These are phyloP conservation scores for Lithobates sylvaticus DNA, from an alignment of 2,797 vertebrate species.

Conservation along the genomic window DNA sequence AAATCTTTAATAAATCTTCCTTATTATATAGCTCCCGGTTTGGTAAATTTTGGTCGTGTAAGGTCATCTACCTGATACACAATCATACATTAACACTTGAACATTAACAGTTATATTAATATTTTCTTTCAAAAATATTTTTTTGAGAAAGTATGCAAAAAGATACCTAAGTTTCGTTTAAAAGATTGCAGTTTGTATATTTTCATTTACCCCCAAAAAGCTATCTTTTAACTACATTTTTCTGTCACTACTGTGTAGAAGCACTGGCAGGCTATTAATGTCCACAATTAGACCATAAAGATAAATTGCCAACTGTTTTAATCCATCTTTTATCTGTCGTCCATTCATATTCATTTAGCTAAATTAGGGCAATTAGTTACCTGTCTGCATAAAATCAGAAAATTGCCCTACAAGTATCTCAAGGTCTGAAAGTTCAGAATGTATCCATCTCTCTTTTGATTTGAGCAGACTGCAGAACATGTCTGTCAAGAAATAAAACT, in stretches of 20 bases:
- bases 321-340: constrained; percentile 38
- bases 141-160: no score
- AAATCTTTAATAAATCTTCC: no score
- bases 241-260: neutral
- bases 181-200: no score
- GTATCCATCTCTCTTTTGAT: constrained; percentile 16
- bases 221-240: no score
- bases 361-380: constrained; percentile 56
- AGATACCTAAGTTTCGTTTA: no score
- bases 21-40: no score
- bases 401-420: constrained; percentile 44
- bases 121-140: no score
- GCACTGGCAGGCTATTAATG: neutral
- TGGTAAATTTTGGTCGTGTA: no score
- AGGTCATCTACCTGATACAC: no score
- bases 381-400: constrained; percentile 41
- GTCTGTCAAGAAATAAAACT: neutral
- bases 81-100: no score
- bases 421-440: constrained; percentile 51
- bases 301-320: constrained; percentile 36
- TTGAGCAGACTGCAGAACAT: constrained; percentile 20
- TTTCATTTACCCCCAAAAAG: no score
- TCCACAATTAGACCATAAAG: constrained; percentile 43
- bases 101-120: no score
- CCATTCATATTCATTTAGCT: constrained; percentile 46